phyloP scores from a whole-genome alignment of 2,797 vertebrate genomes.

The Octomys mimax region DNA sequence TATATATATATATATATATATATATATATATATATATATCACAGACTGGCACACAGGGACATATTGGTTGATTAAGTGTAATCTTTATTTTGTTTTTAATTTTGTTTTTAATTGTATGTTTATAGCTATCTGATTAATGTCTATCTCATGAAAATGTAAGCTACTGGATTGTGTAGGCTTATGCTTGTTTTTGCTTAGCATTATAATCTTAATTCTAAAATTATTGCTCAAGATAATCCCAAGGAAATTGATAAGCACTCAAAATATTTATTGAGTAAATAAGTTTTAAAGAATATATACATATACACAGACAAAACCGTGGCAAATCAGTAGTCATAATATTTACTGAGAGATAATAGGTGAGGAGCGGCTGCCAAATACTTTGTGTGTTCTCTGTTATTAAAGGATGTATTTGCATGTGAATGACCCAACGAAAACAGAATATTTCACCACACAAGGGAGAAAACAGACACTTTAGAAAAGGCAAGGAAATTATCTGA shows the following conservation, averaged over 20 bases:
- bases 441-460: background rate
- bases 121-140: slow-evolving; percentile 10
- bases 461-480: background rate
- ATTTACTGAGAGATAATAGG: background rate
- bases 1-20: background rate
- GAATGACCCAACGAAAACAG: background rate
- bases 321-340: background rate
- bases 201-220: slow-evolving; percentile 6
- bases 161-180: background rate
- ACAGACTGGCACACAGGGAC: background rate
- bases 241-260: background rate
- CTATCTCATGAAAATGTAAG: background rate
- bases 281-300: background rate
- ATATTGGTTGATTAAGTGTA: background rate
- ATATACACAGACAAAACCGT: background rate
- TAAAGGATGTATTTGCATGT: background rate
- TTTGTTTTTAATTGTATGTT: slow-evolving; percentile 10
- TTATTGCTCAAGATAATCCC: background rate
- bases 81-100: background rate
- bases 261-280: background rate
- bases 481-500: background rate
- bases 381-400: background rate
- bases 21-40: background rate
- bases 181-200: background rate
- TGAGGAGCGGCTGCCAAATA: background rate